These are phyloP conservation scores for Poecilobothrus nobilitatus DNA, from an alignment of 2,888 invertebrate genomes.

Conservation along the genomic window DNA sequence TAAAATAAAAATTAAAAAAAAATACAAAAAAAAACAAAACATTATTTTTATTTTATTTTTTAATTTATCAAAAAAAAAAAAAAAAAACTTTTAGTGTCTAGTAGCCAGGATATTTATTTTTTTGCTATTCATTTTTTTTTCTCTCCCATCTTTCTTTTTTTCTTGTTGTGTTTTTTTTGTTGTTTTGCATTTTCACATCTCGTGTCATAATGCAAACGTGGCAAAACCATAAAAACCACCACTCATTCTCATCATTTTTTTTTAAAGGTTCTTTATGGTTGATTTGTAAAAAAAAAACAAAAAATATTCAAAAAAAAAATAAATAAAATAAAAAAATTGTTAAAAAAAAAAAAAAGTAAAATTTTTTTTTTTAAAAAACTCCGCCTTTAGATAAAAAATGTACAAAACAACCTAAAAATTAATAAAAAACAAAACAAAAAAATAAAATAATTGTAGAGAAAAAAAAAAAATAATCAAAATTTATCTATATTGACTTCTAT, in stretches of 20 bases:
- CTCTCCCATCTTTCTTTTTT: too few relatives aligned
- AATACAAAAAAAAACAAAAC: neutral
- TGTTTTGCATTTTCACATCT: neutral
- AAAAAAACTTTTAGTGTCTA: neutral
- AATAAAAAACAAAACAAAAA: neutral
- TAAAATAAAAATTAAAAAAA: neutral
- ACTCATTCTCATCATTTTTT: neutral
- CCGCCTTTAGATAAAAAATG: constrained; percentile 4
- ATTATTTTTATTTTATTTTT: neutral
- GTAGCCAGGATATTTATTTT: neutral
- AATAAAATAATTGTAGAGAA: neutral
- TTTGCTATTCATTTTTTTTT: neutral
- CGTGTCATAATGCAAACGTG: constrained; percentile 1
- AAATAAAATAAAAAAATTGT: neutral
- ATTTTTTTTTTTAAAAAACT: neutral
- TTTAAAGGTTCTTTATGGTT: neutral
- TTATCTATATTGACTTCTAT: too few relatives aligned
- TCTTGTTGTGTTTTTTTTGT: neutral
- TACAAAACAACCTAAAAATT: constrained; percentile 1
- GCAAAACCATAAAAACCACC: neutral
- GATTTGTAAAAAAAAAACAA: neutral
- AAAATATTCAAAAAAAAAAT: neutral
- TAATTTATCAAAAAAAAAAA: neutral
- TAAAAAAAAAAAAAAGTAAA: neutral
- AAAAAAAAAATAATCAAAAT: too few relatives aligned